These are phyloP conservation scores for Apocrypta bakeri DNA, from an alignment of 1,140 invertebrate genomes.

Conservation along the genomic window DNA sequence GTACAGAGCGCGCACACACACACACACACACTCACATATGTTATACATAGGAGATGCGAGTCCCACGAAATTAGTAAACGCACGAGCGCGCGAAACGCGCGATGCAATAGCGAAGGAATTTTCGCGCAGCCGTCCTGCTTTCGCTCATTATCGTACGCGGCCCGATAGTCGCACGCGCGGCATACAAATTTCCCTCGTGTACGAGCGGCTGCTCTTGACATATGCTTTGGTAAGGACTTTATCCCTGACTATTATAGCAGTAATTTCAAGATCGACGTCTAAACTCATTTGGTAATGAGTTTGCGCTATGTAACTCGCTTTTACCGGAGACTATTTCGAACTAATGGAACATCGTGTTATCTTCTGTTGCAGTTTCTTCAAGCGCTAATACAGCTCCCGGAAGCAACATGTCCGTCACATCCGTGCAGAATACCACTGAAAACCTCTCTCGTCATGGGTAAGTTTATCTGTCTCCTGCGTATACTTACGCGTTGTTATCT, in stretches of 20 bases:
- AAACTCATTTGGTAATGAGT: too few species aligned
- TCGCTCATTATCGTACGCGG: background rate
- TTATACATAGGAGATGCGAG: too few species aligned
- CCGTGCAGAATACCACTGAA: conserved; percentile 63
- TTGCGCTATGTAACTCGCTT: too few species aligned
- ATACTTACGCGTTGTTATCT: too few species aligned
- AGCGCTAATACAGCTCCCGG: background rate
- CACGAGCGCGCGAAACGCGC: background rate
- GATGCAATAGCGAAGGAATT: background rate
- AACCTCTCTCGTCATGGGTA: conserved; percentile 68
- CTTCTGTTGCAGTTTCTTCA: conserved; percentile 61
- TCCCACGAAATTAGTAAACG: background rate
- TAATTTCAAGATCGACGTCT: too few species aligned
- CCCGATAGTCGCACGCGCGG: background rate
- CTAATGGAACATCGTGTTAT: conserved; percentile 18
- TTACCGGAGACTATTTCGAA: conserved; percentile 10
- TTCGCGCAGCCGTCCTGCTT: background rate
- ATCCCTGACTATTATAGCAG: too few species aligned
- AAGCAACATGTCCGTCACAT: conserved; percentile 66
- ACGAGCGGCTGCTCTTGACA: background rate
- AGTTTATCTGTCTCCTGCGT: conserved; percentile 43
- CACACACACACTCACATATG: too few species aligned
- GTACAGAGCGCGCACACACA: too few species aligned
- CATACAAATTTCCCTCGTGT: background rate
- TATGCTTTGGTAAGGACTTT: background rate